These are phyloP conservation scores for Heliothis peltigera DNA, from an alignment of 2,888 invertebrate species.

Conservation along the genomic window DNA sequence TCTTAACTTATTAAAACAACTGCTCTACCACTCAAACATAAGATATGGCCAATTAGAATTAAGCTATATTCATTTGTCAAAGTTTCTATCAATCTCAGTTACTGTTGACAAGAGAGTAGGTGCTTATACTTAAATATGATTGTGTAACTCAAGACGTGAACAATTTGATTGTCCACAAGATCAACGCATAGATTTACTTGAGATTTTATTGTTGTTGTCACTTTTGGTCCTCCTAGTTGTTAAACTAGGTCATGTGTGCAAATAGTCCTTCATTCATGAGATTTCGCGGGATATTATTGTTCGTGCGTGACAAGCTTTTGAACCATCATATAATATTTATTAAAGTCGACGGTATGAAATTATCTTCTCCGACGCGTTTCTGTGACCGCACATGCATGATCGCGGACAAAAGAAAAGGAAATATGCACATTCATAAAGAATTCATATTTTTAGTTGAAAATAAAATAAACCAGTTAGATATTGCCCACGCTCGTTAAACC, in stretches of 20 bases:
- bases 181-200: constrained; percentile 32
- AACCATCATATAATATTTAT: not conserved
- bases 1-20: not conserved
- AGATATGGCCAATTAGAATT: not conserved
- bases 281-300: constrained; percentile 8
- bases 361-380: not conserved
- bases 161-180: constrained; percentile 32
- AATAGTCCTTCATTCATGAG: constrained; percentile 14
- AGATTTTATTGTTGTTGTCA: constrained; percentile 41
- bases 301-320: constrained; percentile 1
- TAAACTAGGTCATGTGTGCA: constrained; percentile 34
- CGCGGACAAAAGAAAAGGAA: too few relatives aligned
- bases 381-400: not conserved
- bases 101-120: constrained; percentile 18
- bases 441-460: not conserved
- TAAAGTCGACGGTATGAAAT: not conserved
- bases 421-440: not conserved
- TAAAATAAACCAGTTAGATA: not conserved
- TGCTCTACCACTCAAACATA: not conserved
- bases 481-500: not conserved
- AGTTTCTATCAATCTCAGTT: constrained; percentile 7
- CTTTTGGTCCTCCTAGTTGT: constrained; percentile 26
- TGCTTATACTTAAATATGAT: constrained; percentile 8
- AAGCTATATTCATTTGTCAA: not conserved
- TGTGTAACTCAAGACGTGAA: constrained; percentile 32